Conservation (phyloP, 2,888 invertebrate species). For the Linnaemya vulpina region DNA sequence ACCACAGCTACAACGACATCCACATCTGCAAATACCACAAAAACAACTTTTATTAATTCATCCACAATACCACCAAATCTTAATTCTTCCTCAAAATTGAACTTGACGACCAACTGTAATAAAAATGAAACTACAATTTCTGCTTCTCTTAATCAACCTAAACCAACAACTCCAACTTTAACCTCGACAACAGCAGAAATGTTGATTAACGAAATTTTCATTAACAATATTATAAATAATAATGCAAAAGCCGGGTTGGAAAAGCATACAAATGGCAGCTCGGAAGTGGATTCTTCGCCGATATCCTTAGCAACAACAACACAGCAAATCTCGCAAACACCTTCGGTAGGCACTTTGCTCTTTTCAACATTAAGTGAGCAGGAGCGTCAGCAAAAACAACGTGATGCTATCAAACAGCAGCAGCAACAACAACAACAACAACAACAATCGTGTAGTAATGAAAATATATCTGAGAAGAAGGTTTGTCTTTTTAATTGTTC, state of each 20-base stretch:
- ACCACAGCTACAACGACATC: conserved; percentile 61
- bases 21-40: conserved; percentile 58
- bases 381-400: conserved; percentile 77
- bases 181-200: conserved; percentile 81
- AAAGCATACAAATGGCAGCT: conserved; percentile 63
- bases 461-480: conserved; percentile 77
- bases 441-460: conserved; percentile 68
- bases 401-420: conserved; percentile 66
- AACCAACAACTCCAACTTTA: conserved; percentile 74
- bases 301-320: conserved; percentile 53
- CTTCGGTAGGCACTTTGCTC: conserved; percentile 79
- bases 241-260: conserved; percentile 73
- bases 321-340: conserved; percentile 62
- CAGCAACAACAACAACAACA: conserved; percentile 56
- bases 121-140: conserved; percentile 59
- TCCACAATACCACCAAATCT: conserved; percentile 74
- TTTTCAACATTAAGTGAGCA: conserved; percentile 80
- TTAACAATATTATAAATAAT: conserved; percentile 81
- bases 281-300: conserved; percentile 68
- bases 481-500: conserved; percentile 76
- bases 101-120: conserved; percentile 70
- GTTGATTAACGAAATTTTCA: conserved; percentile 82
- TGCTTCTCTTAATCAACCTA: conserved; percentile 61
- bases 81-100: conserved; percentile 72
- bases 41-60: conserved; percentile 49